Conservation (phyloP, 2,888 invertebrate genomes). For the Drosophila macrospina region DNA sequence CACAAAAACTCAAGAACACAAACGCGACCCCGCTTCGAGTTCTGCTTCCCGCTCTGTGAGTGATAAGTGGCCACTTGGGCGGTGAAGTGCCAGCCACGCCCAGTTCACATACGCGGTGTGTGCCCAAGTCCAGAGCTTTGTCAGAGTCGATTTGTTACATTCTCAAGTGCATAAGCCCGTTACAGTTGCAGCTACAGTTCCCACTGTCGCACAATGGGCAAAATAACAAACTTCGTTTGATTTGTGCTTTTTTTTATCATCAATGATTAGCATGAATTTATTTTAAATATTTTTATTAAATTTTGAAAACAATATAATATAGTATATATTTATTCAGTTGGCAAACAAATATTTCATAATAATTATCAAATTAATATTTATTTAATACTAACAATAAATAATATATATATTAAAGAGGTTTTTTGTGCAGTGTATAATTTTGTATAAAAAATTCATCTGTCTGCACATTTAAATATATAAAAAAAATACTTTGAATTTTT, state of each 20-base stretch:
- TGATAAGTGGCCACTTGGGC: conserved; percentile 74
- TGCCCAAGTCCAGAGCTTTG: conserved; percentile 67
- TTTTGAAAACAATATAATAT: too few species aligned
- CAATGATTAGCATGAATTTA: too few species aligned
- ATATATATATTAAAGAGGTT: too few species aligned
- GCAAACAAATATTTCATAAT: background rate
- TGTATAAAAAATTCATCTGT: too few species aligned
- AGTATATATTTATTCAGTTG: too few species aligned
- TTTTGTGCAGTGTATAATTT: too few species aligned
- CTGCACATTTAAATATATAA: too few species aligned
- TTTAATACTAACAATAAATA: background rate
- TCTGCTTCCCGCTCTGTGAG: conserved; percentile 33
- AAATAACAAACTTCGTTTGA: too few species aligned
- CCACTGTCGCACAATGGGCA: conserved; percentile 13
- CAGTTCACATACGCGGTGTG: conserved; percentile 66
- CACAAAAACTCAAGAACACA: too few species aligned
- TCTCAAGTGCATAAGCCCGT: conserved; percentile 62
- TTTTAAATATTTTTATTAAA: too few species aligned
- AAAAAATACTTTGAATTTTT: too few species aligned
- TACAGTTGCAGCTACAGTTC: conserved; percentile 10
- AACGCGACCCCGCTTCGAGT: conserved; percentile 26
- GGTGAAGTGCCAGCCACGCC: conserved; percentile 50
- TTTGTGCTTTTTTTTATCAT: too few species aligned
- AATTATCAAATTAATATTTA: background rate
- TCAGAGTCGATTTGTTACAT: conserved; percentile 84